phyloP scores from a whole-genome alignment of 1,140 invertebrate genomes.

The Delia radicum region DNA sequence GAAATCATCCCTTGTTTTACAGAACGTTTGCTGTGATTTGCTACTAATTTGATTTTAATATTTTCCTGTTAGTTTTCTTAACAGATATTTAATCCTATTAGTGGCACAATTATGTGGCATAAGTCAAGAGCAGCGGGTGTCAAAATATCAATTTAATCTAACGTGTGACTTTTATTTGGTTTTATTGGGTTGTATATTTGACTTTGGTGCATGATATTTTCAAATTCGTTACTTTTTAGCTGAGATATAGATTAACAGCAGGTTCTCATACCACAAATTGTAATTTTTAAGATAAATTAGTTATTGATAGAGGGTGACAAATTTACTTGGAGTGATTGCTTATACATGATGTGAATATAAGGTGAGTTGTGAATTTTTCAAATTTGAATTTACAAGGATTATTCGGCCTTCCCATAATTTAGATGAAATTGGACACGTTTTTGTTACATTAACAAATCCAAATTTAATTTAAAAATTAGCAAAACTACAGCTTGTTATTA shows the following conservation, averaged over 20 bases:
- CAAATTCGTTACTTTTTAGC: neutral
- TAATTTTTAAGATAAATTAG: neutral
- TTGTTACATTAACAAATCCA: no score
- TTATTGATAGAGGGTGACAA: neutral
- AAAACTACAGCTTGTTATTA: no score
- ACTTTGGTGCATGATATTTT: neutral
- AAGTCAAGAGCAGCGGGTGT: slow-evolving; percentile 24
- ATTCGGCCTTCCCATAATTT: no score
- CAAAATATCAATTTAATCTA: neutral
- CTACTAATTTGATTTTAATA: slow-evolving; percentile 15
- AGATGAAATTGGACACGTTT: no score
- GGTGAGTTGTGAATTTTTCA: no score
- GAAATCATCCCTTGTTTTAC: neutral
- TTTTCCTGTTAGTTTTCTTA: neutral
- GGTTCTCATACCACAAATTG: slow-evolving; percentile 19
- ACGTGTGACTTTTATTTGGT: neutral
- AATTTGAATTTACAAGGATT: no score
- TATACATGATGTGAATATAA: no score
- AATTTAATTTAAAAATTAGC: no score
- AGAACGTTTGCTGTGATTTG: neutral
- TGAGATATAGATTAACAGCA: slow-evolving; percentile 27
- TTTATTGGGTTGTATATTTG: neutral
- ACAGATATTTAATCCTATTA: slow-evolving; percentile 28
- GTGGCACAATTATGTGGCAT: slow-evolving; percentile 29
- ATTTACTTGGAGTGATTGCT: neutral